Percentiles rank a stretch among this genome's conserved stretches.
Conservation (phyloP, 2,113 vertebrate species). For the Apistogramma diplotaenia region DNA sequence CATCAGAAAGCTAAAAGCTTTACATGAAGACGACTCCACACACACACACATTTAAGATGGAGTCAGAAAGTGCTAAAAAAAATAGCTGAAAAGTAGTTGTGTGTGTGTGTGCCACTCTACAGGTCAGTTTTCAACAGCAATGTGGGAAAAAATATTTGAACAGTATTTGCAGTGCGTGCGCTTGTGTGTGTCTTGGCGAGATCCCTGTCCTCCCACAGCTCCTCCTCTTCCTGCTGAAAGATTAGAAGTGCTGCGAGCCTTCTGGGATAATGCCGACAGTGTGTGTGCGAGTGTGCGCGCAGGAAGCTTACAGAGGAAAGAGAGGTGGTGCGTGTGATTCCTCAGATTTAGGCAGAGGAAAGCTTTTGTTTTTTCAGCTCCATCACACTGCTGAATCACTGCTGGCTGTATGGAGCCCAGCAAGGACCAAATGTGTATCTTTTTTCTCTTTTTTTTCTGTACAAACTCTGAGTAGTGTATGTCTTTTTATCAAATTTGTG, state of each 20-base stretch:
- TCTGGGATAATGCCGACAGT: slow-evolving; percentile 25
- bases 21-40: neutral
- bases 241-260: slow-evolving; percentile 48
- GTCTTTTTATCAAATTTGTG: neutral
- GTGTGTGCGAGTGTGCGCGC: neutral
- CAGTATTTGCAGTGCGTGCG: neutral
- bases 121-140: neutral
- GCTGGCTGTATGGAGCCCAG: neutral
- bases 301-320: slow-evolving; percentile 36
- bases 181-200: slow-evolving; percentile 36
- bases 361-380: slow-evolving; percentile 23
- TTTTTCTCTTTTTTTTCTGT: neutral
- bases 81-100: neutral
- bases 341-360: slow-evolving; percentile 21
- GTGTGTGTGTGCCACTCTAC: neutral
- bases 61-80: neutral
- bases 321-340: slow-evolving; percentile 31
- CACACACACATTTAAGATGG: neutral
- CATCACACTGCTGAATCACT: slow-evolving; percentile 11
- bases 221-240: slow-evolving; percentile 64
- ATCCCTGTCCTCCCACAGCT: slow-evolving; percentile 45
- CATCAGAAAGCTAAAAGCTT: neutral
- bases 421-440: neutral
- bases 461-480: neutral
- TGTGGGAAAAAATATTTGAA: slow-evolving; percentile 1